phyloP scores from a whole-genome alignment of 2,888 invertebrate genomes.

The Anticlea derivata region DNA sequence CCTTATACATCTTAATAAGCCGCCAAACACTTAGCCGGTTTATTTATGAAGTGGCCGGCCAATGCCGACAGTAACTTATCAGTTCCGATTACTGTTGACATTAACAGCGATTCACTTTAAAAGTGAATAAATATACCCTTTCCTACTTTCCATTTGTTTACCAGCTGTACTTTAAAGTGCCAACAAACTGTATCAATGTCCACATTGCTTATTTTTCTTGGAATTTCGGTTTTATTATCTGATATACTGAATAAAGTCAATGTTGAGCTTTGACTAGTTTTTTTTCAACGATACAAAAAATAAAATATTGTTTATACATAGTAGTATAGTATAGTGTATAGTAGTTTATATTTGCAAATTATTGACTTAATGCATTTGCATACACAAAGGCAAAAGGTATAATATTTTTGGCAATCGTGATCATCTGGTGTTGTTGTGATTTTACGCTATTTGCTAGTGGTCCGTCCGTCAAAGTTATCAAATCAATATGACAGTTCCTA shows the following conservation, averaged over 20 bases:
- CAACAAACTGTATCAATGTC: slow-evolving; percentile 4
- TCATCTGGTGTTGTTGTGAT: neutral
- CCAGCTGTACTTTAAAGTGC: slow-evolving; percentile 23
- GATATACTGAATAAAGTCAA: no score
- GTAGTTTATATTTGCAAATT: no score
- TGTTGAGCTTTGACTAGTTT: no score
- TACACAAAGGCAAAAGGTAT: no score
- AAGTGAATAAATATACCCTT: slow-evolving; percentile 41
- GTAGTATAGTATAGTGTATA: no score
- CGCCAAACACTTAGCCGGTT: slow-evolving; percentile 33
- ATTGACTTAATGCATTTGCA: no score
- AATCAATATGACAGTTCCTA: neutral
- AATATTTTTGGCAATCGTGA: no score
- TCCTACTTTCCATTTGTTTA: slow-evolving; percentile 37
- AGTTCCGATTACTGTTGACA: slow-evolving; percentile 58
- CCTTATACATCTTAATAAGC: neutral
- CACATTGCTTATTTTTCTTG: neutral
- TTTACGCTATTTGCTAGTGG: neutral
- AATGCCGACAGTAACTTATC: slow-evolving; percentile 54
- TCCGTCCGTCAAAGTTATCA: neutral
- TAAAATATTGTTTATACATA: no score
- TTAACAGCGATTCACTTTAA: slow-evolving; percentile 45
- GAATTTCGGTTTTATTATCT: neutral
- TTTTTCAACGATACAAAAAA: no score
- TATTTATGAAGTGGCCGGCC: slow-evolving; percentile 51